Conservation (phyloP, 2,797 vertebrate species). For the Gephyroberyx darwinii region DNA sequence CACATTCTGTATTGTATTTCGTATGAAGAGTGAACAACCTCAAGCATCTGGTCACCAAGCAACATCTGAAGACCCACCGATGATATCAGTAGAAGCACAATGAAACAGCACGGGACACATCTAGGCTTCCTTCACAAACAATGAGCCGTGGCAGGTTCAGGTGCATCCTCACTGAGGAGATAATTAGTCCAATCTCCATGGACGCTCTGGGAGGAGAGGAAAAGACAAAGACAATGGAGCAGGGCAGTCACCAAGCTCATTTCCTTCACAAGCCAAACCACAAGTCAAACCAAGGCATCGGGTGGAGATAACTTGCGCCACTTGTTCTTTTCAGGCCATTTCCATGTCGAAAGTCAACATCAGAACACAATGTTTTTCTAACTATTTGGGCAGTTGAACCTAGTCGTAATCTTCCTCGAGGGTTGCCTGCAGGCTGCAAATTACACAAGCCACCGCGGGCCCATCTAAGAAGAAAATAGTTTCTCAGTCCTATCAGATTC, state of each 20-base stretch:
- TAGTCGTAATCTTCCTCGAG: neutral
- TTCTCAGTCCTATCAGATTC: constrained; percentile 22
- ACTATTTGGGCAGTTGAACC: neutral
- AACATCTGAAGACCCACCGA: constrained; percentile 11
- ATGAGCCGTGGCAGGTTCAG: constrained; percentile 59
- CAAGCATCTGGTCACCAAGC: constrained; percentile 20
- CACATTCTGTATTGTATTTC: constrained; percentile 37
- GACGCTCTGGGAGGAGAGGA: constrained; percentile 29
- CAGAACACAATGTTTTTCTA: constrained; percentile 3
- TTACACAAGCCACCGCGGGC: neutral
- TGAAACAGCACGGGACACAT: constrained; percentile 9
- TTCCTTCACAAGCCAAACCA: constrained; percentile 19
- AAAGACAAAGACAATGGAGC: constrained; percentile 20
- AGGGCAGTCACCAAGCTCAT: constrained; percentile 43
- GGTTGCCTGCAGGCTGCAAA: neutral
- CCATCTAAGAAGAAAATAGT: constrained; percentile 18
- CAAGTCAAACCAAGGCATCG: constrained; percentile 25
- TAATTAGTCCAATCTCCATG: constrained; percentile 57
- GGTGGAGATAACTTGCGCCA: constrained; percentile 21
- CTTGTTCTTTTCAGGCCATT: constrained; percentile 8
- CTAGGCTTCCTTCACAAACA: constrained; percentile 39
- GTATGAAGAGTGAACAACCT: constrained; percentile 10
- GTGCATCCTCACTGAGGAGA: constrained; percentile 43
- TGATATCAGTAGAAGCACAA: constrained; percentile 3
- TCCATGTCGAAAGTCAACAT: neutral